A percentile compares a stretch with the other conserved stretches of the same genome.
phyloP scores from a whole-genome alignment of 1,140 invertebrate genomes.

The Melipona quadrifasciata region DNA sequence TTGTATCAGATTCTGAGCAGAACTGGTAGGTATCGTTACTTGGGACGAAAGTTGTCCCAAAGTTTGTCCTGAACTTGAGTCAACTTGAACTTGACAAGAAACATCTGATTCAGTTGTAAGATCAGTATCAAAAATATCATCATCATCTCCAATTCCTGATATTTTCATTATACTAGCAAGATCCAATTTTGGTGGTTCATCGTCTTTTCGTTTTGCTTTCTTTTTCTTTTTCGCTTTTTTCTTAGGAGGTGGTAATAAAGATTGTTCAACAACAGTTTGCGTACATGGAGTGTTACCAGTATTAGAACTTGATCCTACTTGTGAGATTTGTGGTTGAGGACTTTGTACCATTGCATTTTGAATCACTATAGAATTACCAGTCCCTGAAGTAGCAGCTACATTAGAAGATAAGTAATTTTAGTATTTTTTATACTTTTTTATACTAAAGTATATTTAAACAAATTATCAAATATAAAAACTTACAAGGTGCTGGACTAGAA shows the following conservation, averaged over 20 bases:
- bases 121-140: conserved; percentile 80
- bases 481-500: conserved; percentile 79
- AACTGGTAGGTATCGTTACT: conserved; percentile 59
- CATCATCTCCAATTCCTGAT: conserved; percentile 82
- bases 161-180: conserved; percentile 84
- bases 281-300: conserved; percentile 68
- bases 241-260: conserved; percentile 78
- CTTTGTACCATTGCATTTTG: conserved; percentile 81
- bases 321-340: conserved; percentile 77
- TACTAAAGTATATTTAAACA: neutral
- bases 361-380: conserved; percentile 78
- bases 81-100: conserved; percentile 61
- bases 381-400: conserved; percentile 74
- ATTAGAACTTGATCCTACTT: conserved; percentile 70
- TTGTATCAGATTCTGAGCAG: conserved; percentile 68
- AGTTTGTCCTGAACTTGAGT: conserved; percentile 58
- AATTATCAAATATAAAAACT: conserved; percentile 52
- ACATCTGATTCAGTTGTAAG: conserved; percentile 72
- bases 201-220: conserved; percentile 82
- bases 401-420: conserved; percentile 17
- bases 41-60: conserved; percentile 59
- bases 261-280: conserved; percentile 76
- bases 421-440: neutral
- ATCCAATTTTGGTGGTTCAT: conserved; percentile 82
- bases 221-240: conserved; percentile 81